phyloP scores from a whole-genome alignment of 2,797 vertebrate species.

The Hypotaenidia philippensis region DNA sequence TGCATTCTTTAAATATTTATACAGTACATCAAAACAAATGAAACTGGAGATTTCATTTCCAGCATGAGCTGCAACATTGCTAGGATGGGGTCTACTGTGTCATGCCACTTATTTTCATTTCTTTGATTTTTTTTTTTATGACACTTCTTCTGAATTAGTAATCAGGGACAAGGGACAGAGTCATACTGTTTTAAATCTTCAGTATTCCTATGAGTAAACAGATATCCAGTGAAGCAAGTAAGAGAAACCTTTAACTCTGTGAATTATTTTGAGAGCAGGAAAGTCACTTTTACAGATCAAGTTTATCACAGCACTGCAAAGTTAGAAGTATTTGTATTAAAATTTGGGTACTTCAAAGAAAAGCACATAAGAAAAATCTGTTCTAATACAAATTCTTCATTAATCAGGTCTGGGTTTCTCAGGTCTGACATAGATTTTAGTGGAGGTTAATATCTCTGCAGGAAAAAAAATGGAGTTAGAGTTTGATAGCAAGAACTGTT shows the following conservation, averaged over 20 bases:
- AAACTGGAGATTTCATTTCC: conserved; percentile 72
- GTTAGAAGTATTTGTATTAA: neutral
- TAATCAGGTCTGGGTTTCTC: neutral
- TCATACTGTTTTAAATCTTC: conserved; percentile 69
- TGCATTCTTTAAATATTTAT: conserved; percentile 76
- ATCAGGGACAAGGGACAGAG: conserved; percentile 62
- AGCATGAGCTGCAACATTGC: conserved; percentile 57
- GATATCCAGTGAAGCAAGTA: conserved; percentile 51
- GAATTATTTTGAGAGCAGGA: conserved; percentile 47
- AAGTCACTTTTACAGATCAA: conserved; percentile 10
- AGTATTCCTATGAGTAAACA: conserved; percentile 59
- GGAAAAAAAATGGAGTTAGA: neutral
- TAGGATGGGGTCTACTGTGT: conserved; percentile 58
- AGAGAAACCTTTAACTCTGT: conserved; percentile 22
- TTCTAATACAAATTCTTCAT: neutral
- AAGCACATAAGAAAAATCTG: neutral
- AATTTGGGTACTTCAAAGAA: neutral
- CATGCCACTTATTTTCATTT: conserved; percentile 72
- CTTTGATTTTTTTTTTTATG: conserved; percentile 68
- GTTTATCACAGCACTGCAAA: neutral
- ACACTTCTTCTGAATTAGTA: conserved; percentile 65
- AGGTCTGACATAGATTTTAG: neutral
- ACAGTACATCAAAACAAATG: conserved; percentile 74
- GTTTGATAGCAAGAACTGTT: neutral
- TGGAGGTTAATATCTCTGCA: neutral